phyloP scores from a whole-genome alignment of 2,888 invertebrate species.

The Trypoxylon attenuatum region DNA sequence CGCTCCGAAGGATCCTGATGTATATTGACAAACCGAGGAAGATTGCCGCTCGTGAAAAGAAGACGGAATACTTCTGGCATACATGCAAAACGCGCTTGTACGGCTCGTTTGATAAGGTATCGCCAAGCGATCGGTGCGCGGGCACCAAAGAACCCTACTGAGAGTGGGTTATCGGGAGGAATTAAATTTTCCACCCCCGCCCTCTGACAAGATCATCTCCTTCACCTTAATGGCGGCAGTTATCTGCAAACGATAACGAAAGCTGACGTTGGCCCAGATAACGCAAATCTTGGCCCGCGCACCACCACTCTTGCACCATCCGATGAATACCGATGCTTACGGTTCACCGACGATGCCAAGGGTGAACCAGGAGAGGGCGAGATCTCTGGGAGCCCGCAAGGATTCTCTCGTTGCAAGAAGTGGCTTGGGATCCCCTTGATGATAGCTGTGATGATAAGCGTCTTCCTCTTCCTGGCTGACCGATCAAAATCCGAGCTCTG shows the following conservation, averaged over 20 bases:
- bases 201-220: constrained; percentile 32
- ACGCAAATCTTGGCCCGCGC: constrained; percentile 53
- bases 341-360: too few species aligned
- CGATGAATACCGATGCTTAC: constrained; percentile 31
- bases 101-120: not conserved
- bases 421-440: too few species aligned
- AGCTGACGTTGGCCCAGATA: constrained; percentile 64
- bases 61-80: not conserved
- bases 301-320: not conserved
- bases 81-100: not conserved
- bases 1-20: not conserved
- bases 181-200: constrained; percentile 59
- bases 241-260: constrained; percentile 63
- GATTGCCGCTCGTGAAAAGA: not conserved
- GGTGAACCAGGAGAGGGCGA: too few species aligned
- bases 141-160: constrained; percentile 15
- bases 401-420: too few species aligned
- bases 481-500: too few species aligned
- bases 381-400: constrained; percentile 1
- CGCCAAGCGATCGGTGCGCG: not conserved
- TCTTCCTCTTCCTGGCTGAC: too few species aligned
- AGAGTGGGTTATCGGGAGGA: constrained; percentile 38
- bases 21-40: not conserved
- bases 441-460: too few species aligned
- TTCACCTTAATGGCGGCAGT: constrained; percentile 40